phyloP scores from a whole-genome alignment of 2,113 vertebrate species.

The Bombycilla garrulus region DNA sequence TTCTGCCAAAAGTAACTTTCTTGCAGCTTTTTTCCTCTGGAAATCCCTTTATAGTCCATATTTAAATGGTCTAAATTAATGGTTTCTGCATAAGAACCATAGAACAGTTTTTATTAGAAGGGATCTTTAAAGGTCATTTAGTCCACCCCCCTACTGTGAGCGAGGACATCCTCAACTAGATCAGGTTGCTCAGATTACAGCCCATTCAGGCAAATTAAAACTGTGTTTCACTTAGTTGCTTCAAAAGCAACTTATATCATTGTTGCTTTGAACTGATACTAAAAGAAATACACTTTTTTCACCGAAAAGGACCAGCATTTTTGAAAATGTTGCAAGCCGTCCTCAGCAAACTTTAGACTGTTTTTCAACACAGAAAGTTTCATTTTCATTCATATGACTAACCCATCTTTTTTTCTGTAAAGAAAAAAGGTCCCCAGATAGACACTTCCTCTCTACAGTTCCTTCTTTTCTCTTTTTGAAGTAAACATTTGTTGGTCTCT shows the following conservation, averaged over 20 bases:
- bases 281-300: background rate
- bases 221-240: background rate
- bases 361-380: slow-evolving; percentile 27
- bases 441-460: slow-evolving; percentile 43
- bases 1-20: background rate
- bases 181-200: background rate
- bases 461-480: slow-evolving; percentile 25
- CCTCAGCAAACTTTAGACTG: background rate
- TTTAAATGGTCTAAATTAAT: background rate
- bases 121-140: background rate
- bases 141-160: background rate
- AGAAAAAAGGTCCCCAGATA: background rate
- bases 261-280: background rate
- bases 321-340: background rate
- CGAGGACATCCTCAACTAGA: background rate
- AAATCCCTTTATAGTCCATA: background rate
- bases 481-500: background rate
- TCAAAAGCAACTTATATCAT: background rate
- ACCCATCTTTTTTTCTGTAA: background rate
- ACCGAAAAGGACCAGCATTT: background rate
- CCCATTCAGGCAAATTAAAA: background rate
- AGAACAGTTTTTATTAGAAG: background rate
- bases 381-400: slow-evolving; percentile 17
- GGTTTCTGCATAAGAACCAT: background rate
- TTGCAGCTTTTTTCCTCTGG: background rate